phyloP scores from a whole-genome alignment of 2,113 vertebrate genomes.

The Scophthalmus maximus region DNA sequence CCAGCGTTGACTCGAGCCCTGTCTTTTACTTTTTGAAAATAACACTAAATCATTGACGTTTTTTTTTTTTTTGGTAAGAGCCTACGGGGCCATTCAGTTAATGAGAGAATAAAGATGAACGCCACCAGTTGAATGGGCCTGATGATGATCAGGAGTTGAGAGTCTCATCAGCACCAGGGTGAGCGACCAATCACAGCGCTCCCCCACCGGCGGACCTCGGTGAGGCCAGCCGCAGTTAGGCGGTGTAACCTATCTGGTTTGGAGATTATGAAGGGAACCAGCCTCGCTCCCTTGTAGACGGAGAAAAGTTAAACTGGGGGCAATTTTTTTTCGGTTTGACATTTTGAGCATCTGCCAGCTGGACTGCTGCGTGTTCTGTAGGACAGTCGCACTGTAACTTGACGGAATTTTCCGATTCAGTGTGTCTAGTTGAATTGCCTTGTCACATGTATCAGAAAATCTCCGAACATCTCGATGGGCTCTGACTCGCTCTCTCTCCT shows the following conservation, averaged over 20 bases:
- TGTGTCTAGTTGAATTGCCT: slow-evolving; percentile 12
- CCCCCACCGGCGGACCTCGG: slow-evolving; percentile 63
- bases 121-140: slow-evolving; percentile 69
- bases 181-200: slow-evolving; percentile 74
- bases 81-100: slow-evolving; percentile 3
- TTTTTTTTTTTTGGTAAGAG: background rate
- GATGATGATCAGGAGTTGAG: slow-evolving; percentile 45
- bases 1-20: background rate
- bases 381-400: slow-evolving; percentile 35
- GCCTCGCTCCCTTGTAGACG: slow-evolving; percentile 27
- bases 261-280: slow-evolving; percentile 42
- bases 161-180: slow-evolving; percentile 60
- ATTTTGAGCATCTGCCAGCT: background rate
- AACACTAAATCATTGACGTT: background rate
- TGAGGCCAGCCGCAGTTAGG: slow-evolving; percentile 71
- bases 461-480: slow-evolving; percentile 51
- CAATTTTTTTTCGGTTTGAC: background rate
- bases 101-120: slow-evolving; percentile 33
- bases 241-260: slow-evolving; percentile 37
- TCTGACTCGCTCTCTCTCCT: slow-evolving; percentile 16
- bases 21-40: background rate
- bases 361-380: background rate
- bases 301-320: slow-evolving; percentile 51
- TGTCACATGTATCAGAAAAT: slow-evolving; percentile 48
- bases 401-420: slow-evolving; percentile 14